These are phyloP conservation scores for Pelecanus crispus DNA, from an alignment of 2,113 vertebrate genomes.

Conservation along the genomic window DNA sequence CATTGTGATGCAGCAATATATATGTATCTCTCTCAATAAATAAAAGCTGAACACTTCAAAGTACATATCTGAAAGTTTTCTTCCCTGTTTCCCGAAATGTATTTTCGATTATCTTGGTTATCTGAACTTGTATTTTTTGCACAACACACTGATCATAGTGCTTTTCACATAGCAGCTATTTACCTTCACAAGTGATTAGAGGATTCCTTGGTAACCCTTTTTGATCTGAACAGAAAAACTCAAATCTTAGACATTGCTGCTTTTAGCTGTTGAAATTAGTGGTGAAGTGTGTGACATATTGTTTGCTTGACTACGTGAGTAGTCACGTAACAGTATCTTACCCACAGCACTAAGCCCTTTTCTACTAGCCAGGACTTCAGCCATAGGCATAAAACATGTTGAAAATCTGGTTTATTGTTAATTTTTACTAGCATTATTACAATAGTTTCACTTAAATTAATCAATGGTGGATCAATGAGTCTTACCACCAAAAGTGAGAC, in stretches of 20 bases:
- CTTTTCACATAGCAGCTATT: background rate
- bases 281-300: background rate
- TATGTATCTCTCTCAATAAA: too few relatives aligned
- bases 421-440: background rate
- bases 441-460: background rate
- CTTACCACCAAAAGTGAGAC: background rate
- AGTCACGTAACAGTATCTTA: background rate
- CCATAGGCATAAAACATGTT: background rate
- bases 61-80: background rate
- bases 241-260: background rate
- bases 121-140: background rate
- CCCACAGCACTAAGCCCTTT: background rate
- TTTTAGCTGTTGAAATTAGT: background rate
- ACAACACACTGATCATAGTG: background rate
- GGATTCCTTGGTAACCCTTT: background rate
- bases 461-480: background rate
- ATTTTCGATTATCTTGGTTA: background rate
- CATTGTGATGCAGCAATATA: background rate
- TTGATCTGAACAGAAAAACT: background rate
- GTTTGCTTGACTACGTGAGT: background rate
- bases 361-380: background rate
- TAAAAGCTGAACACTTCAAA: background rate
- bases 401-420: background rate
- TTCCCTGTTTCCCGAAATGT: background rate
- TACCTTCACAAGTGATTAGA: background rate